phyloP scores from a whole-genome alignment of 2,888 invertebrate genomes.

The Microctonus hyperodae region DNA sequence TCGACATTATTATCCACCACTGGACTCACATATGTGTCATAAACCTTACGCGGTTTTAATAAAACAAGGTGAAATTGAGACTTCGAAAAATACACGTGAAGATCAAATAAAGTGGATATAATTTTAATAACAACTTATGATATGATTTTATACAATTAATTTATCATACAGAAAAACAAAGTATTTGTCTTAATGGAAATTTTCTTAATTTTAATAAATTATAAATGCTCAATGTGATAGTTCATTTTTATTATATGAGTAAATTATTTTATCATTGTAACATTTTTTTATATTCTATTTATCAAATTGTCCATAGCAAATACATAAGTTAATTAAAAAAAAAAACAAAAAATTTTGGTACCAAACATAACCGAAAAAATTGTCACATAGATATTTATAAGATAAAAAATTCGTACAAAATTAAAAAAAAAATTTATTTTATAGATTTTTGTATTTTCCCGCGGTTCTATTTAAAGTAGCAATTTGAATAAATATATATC shows the following conservation, averaged over 20 bases:
- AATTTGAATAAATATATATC: too few species aligned
- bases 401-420: too few species aligned
- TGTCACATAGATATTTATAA: too few species aligned
- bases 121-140: not conserved
- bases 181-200: not conserved
- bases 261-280: not conserved
- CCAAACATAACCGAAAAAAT: too few species aligned
- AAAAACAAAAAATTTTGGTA: too few species aligned
- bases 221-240: not conserved
- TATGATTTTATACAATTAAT: not conserved
- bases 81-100: slow-evolving; percentile 41
- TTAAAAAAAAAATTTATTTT: too few species aligned
- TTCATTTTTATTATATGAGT: not conserved
- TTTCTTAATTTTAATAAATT: not conserved
- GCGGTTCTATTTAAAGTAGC: not conserved
- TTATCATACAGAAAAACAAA: not conserved
- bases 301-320: too few species aligned
- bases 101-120: slow-evolving; percentile 59
- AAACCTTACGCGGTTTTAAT: slow-evolving; percentile 54
- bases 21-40: slow-evolving; percentile 58
- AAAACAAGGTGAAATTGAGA: slow-evolving; percentile 46
- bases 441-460: not conserved
- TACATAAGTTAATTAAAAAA: too few species aligned
- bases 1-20: slow-evolving; percentile 75
- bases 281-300: too few species aligned